These are phyloP conservation scores for Pangasius djambal DNA, from an alignment of 2,797 vertebrate genomes.

Conservation along the genomic window DNA sequence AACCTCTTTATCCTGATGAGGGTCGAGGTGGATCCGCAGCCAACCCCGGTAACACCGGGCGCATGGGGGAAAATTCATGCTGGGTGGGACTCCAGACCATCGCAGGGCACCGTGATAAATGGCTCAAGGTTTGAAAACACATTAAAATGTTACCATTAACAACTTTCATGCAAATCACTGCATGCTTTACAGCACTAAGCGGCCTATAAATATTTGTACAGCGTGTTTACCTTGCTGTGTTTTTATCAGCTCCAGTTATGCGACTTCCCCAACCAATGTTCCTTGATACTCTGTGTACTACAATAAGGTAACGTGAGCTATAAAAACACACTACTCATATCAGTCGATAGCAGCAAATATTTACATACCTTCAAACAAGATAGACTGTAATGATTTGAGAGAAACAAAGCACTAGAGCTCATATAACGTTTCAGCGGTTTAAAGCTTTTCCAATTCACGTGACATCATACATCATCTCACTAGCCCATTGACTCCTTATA, in stretches of 20 bases:
- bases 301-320: not conserved
- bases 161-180: slow-evolving; percentile 5
- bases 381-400: not conserved
- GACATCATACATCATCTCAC: not conserved
- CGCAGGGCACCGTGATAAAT: not conserved
- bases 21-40: not conserved
- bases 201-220: slow-evolving; percentile 16
- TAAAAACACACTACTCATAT: not conserved
- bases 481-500: not conserved
- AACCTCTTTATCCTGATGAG: not conserved
- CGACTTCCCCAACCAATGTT: not conserved
- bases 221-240: not conserved
- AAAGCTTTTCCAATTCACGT: not conserved
- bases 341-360: not conserved
- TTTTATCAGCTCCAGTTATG: not conserved
- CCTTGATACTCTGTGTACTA: not conserved
- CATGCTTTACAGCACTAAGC: not conserved
- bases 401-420: not conserved
- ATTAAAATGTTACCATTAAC: not conserved
- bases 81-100: not conserved
- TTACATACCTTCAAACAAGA: not conserved
- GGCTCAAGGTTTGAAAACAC: not conserved
- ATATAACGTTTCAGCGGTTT: not conserved
- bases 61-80: not conserved
- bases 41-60: not conserved